These are phyloP conservation scores for Corythornis madagascariensis DNA, from an alignment of 2,113 vertebrate genomes.

Conservation along the genomic window DNA sequence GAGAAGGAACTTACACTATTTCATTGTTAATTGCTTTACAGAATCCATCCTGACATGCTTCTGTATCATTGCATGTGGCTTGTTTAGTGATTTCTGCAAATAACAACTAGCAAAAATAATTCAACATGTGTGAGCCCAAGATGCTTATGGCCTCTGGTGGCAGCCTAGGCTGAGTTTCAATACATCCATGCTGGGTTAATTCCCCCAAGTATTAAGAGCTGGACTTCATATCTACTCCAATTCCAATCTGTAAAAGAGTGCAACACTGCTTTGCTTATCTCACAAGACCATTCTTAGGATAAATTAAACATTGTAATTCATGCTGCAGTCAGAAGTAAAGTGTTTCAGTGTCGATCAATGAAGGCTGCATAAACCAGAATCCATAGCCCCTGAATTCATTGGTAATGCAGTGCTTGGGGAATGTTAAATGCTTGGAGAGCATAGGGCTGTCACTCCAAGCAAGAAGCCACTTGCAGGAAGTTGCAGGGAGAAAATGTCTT, in stretches of 20 bases:
- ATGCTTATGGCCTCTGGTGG: neutral
- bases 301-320: conserved; percentile 32
- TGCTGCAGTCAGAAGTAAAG: conserved; percentile 27
- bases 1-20: neutral
- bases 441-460: neutral
- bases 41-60: neutral
- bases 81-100: neutral
- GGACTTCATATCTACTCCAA: neutral
- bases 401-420: neutral
- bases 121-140: neutral
- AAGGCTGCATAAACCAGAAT: neutral
- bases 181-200: fast-evolving
- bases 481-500: neutral
- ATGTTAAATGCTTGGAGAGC: conserved; percentile 4
- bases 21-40: neutral
- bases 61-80: neutral
- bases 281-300: neutral
- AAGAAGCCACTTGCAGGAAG: neutral
- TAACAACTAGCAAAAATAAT: neutral
- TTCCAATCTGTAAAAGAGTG: neutral
- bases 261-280: neutral
- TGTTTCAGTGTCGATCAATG: conserved; percentile 46
- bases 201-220: neutral
- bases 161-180: neutral
- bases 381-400: neutral